These are phyloP conservation scores for Isurus oxyrinchus DNA, from an alignment of 2,113 vertebrate species.

Conservation along the genomic window DNA sequence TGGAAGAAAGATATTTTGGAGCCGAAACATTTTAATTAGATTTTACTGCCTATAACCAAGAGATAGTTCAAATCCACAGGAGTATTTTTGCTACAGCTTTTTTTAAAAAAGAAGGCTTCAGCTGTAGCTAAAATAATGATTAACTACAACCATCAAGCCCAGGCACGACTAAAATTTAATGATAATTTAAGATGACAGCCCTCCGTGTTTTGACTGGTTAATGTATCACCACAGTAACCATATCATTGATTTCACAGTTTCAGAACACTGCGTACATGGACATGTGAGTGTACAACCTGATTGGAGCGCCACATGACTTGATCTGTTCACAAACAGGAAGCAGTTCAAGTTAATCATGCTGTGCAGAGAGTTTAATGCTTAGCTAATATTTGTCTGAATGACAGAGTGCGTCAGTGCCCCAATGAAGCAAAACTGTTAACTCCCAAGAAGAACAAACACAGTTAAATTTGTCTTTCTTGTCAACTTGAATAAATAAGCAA, in stretches of 20 bases:
- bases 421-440: not conserved
- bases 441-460: not conserved
- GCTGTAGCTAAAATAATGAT: not conserved
- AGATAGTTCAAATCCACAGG: not conserved
- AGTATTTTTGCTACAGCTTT: not conserved
- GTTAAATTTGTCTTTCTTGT: not conserved
- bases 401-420: not conserved
- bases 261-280: not conserved
- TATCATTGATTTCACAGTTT: slow-evolving; percentile 2
- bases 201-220: not conserved
- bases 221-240: slow-evolving; percentile 17
- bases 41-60: not conserved
- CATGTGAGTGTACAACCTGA: not conserved
- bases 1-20: not conserved
- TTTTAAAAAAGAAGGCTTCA: not conserved
- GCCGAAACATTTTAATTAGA: not conserved
- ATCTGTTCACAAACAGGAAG: slow-evolving; percentile 11
- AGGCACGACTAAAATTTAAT: not conserved
- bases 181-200: not conserved
- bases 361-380: not conserved
- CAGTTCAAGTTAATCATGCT: not conserved
- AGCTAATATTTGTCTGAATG: slow-evolving; percentile 22
- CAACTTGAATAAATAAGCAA: not conserved
- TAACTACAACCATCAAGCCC: not conserved
- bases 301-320: not conserved